phyloP scores from a whole-genome alignment of 2,888 invertebrate genomes.

The Drosophila limbata region DNA sequence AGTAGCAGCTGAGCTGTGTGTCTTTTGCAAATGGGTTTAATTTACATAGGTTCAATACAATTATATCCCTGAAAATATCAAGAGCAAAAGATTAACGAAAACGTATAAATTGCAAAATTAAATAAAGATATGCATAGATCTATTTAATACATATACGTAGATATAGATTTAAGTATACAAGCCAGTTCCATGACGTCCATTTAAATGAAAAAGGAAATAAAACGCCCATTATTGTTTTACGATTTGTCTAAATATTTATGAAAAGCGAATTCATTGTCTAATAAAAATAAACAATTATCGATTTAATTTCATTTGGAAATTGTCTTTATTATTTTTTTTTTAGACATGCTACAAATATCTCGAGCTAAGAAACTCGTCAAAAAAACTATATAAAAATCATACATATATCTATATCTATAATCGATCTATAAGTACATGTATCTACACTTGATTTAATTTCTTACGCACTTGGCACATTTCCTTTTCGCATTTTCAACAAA shows the following conservation, averaged over 20 bases:
- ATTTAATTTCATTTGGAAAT: conserved; percentile 45
- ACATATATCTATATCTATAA: conserved; percentile 6
- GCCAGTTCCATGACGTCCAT: conserved; percentile 54
- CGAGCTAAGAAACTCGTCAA: conserved; percentile 9
- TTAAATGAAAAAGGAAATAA: conserved; percentile 20
- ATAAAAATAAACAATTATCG: conserved; percentile 60
- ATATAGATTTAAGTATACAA: not conserved
- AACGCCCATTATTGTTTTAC: conserved; percentile 35
- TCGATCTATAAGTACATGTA: conserved; percentile 8
- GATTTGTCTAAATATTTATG: conserved; percentile 66
- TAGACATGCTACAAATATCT: conserved; percentile 7
- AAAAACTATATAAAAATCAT: not conserved
- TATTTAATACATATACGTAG: not conserved
- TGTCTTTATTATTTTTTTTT: conserved; percentile 26
- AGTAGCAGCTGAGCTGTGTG: conserved; percentile 43
- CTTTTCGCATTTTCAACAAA: conserved; percentile 9
- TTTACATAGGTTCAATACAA: conserved; percentile 56
- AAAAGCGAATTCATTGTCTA: conserved; percentile 25
- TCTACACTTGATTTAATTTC: conserved; percentile 2
- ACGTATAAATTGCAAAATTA: not conserved
- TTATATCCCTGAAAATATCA: conserved; percentile 56
- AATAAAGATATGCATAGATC: not conserved
- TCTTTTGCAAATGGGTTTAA: conserved; percentile 28
- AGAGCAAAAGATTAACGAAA: not conserved
- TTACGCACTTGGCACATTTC: conserved; percentile 28